phyloP scores from a whole-genome alignment of 2,113 vertebrate genomes.

The Phoxinus phoxinus region DNA sequence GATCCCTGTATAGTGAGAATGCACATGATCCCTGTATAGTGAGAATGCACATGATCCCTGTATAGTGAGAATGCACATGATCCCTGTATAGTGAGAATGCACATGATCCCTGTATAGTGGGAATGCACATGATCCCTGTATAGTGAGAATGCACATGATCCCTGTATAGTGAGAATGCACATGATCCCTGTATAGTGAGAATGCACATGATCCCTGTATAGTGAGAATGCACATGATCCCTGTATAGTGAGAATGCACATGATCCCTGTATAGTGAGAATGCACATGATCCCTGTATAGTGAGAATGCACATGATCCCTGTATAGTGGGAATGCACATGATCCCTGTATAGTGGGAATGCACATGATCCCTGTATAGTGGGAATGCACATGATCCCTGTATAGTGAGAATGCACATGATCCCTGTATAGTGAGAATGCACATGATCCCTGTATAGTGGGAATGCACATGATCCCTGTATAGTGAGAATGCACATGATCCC shows the following conservation, averaged over 20 bases:
- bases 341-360: neutral
- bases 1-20: too few species aligned
- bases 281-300: neutral
- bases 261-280: too few species aligned
- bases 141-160: neutral
- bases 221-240: neutral
- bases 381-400: neutral
- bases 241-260: neutral
- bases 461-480: neutral
- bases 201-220: neutral
- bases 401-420: neutral
- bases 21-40: neutral
- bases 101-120: neutral
- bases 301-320: neutral
- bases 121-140: neutral
- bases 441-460: neutral
- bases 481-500: neutral
- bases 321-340: neutral
- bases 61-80: neutral
- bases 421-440: neutral
- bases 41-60: neutral
- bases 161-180: neutral
- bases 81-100: too few species aligned
- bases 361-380: neutral
- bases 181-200: neutral